These are phyloP conservation scores for Platerodrilus igneus DNA, from an alignment of 2,888 invertebrate species.

Conservation along the genomic window DNA sequence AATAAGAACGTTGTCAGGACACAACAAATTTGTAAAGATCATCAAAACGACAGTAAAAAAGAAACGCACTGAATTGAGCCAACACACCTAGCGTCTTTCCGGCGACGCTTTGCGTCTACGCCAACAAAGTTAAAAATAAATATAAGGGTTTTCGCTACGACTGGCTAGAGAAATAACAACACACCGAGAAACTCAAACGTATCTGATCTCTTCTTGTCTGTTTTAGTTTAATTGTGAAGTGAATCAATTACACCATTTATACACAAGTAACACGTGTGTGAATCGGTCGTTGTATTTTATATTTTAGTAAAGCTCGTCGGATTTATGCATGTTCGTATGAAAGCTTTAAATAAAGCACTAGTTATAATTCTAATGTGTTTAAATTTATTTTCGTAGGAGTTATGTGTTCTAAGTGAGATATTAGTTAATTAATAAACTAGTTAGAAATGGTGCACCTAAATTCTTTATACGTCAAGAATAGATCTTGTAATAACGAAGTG, in stretches of 20 bases:
- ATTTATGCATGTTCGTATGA: too few species aligned
- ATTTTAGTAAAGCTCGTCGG: too few species aligned
- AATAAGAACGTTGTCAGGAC: slow-evolving; percentile 5
- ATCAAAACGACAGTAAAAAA: slow-evolving; percentile 14
- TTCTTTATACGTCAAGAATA: too few species aligned
- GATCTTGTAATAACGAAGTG: too few species aligned
- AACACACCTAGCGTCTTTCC: slow-evolving; percentile 32
- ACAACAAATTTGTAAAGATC: slow-evolving; percentile 17
- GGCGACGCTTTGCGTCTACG: slow-evolving; percentile 36
- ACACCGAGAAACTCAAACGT: slow-evolving; percentile 20
- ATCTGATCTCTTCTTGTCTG: slow-evolving; percentile 21
- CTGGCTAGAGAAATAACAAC: slow-evolving; percentile 32
- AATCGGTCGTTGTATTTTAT: too few species aligned
- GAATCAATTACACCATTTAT: slow-evolving; percentile 20
- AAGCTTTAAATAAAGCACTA: too few species aligned
- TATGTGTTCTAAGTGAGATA: too few species aligned
- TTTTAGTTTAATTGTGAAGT: slow-evolving; percentile 17
- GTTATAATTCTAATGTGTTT: too few species aligned
- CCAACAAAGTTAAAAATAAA: slow-evolving; percentile 41
- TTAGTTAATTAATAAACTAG: too few species aligned
- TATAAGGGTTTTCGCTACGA: slow-evolving; percentile 35
- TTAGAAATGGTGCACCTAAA: too few species aligned
- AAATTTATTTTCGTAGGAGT: too few species aligned
- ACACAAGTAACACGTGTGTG: slow-evolving; percentile 21
- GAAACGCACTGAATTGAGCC: slow-evolving; percentile 9